Base-by-base conservation (phyloP, 1,140 invertebrate genomes). In the Platorchestia sp. region DNA sequence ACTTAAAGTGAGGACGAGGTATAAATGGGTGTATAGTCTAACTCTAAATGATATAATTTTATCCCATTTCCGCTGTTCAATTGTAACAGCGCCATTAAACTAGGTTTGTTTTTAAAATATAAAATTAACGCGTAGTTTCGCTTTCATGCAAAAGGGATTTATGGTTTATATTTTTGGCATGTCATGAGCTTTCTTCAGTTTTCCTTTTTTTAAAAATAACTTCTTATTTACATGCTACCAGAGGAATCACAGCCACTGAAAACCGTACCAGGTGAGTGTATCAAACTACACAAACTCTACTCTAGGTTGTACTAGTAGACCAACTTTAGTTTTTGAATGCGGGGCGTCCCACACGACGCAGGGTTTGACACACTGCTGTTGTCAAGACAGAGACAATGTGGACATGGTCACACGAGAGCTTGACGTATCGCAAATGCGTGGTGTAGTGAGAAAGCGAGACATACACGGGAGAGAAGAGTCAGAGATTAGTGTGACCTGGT, bases 161-260 rank as follows among this genome's bases (percentile, higher is more conserved):
- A 41, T 42, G 43, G 36, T 36, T 86, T 10, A 86, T n/a, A 86
- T 40, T 86, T 41, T 86, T 42, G 41, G 41, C 41, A 3, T 36
- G 59, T 75, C 1, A 36, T 36, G 36, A 75, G 19, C 14, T 22
- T 75, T 75, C 27, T 22, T 75, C n/a, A n/a, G 59, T 36, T 75
- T 75, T 36, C 27, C 59, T 75, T 75, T 19, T 27, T 75, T 51
- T 10, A 14, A 75, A 75, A 75, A 10, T 75, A 27, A 75, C 59
- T 36, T 44, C 40, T 93, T 93, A n/a, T n/a, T 93, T 93, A n/a
- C 91, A 93, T 47, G 91, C 91, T 93, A 44, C 91, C 45, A 93
- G 91, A 93, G 91, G 91, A 93, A 44, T 93, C 91, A 22, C 91
- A 93, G 91, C 91, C 91, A 6, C 45, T 93, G 22, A 93, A 93